Base-by-base conservation (phyloP, 2,113 vertebrate genomes). In the Numenius arquata region DNA sequence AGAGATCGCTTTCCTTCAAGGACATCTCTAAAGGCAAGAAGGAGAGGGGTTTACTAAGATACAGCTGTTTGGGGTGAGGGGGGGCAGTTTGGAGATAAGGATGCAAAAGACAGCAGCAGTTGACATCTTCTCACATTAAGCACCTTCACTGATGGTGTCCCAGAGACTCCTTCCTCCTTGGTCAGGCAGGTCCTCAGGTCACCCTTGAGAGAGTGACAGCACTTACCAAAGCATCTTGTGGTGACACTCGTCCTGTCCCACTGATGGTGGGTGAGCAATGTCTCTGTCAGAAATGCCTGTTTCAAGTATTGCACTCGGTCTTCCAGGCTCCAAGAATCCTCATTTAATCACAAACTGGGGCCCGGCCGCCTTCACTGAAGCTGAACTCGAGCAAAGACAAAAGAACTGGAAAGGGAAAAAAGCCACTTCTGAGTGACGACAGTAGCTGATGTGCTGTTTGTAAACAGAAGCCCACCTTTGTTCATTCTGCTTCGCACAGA, bases 271-370 rank as follows among this genome's bases (percentile, higher is more conserved):
- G 15, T 19, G 25, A 67, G 59, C 3, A 0, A 23, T 0, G 1
- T 47, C 41, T 13, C 16, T 25, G 27, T 72, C 58, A n/a, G 66
- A 78, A 59, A 11, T 1, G 3, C 40, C 62, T 36, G 8, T 67
- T 62, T 88, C 78, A 88, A 45, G 18, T 53, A 17, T 25, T 88
- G 52, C 50, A 6, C 63, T 88, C 19, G 97, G 26, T 97, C 43
- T 96, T 96, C 29, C 85, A 99, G 99, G 99, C 68, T 98, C 98
- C 29, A 99, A 99, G 96, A 99, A 98, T 29, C 98, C 98, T 62
- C 98, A 98, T 88, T 92, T 98, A 53, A 99, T 99, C 96, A 99
- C 99, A 45, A 99, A 99, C 97, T 99, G 99, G 99, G 99, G 99
- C 20, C 98, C 99, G 0, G 99, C 99, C 0, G 98, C 99, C 4